These are phyloP conservation scores for Drosophila limbata DNA, from an alignment of 2,888 invertebrate genomes.

Conservation along the genomic window DNA sequence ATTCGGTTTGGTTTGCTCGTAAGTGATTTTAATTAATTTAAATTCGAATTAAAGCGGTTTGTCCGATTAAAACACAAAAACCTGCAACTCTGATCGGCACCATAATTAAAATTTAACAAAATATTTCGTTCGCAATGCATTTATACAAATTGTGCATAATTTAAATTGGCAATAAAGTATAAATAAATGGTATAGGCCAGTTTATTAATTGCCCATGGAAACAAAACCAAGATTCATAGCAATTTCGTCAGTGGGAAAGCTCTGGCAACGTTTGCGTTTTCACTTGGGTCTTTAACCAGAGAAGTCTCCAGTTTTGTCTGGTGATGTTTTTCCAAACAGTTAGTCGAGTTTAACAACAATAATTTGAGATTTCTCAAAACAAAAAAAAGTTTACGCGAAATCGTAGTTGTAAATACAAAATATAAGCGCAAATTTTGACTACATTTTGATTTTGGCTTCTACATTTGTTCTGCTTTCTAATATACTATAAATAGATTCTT, in stretches of 20 bases:
- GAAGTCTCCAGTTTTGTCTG: too few species aligned
- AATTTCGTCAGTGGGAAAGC: neutral
- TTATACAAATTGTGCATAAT: conserved; percentile 55
- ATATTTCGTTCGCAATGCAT: conserved; percentile 36
- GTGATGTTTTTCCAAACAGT: too few species aligned
- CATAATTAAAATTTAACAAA: conserved; percentile 72
- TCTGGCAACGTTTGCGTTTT: conserved; percentile 1
- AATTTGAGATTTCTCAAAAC: too few species aligned
- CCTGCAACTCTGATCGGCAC: conserved; percentile 56
- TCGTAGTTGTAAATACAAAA: too few species aligned
- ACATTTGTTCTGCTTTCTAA: too few species aligned
- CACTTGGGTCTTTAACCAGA: neutral
- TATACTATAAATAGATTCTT: too few species aligned
- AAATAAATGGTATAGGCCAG: conserved; percentile 40
- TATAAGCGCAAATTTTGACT: too few species aligned
- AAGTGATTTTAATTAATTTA: conserved; percentile 81
- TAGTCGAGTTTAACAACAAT: too few species aligned
- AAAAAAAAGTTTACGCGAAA: too few species aligned
- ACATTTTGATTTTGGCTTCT: too few species aligned
- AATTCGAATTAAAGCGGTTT: conserved; percentile 78
- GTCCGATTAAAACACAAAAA: conserved; percentile 76
- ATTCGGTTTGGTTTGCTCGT: conserved; percentile 54
- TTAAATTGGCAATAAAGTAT: conserved; percentile 42
- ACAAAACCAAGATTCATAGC: conserved; percentile 4
- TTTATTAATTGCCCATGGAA: conserved; percentile 55